Percentiles rank a stretch among this genome's conserved stretches.
These are phyloP conservation scores for Pomatorhinus ruficollis DNA, from an alignment of 2,113 vertebrate genomes.

Conservation along the genomic window DNA sequence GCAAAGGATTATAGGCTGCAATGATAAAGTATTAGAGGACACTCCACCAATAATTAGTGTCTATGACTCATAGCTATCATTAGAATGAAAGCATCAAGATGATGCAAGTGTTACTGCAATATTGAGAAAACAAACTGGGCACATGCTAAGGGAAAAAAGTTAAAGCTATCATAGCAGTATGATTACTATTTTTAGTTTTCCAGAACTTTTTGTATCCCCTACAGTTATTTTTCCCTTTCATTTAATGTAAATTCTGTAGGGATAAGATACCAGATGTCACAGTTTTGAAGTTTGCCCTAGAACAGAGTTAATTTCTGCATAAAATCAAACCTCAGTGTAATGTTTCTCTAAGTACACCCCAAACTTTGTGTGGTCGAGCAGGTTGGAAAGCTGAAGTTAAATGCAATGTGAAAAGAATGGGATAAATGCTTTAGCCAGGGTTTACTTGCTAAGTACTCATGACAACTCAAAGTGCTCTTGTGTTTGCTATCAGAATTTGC, in stretches of 20 bases:
- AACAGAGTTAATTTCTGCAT: not conserved
- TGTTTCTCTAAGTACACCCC: not conserved
- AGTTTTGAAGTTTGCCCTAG: not conserved
- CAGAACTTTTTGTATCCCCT: not conserved
- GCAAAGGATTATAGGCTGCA: rapidly evolving
- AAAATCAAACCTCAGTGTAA: not conserved
- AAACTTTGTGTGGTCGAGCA: not conserved
- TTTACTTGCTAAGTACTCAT: not conserved
- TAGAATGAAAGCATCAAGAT: not conserved
- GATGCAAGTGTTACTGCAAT: not conserved
- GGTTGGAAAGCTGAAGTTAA: not conserved
- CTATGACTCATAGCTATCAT: not conserved
- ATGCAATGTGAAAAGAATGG: not conserved
- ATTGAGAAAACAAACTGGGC: not conserved
- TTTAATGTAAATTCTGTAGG: not conserved
- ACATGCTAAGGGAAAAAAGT: not conserved
- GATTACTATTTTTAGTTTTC: not conserved
- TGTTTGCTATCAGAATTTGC: not conserved
- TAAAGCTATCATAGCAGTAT: not conserved
- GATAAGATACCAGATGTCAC: not conserved
- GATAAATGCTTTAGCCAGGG: not conserved
- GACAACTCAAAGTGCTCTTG: not conserved
- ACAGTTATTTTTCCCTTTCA: not conserved
- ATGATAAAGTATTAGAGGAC: not conserved
- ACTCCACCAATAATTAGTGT: not conserved